Base-by-base conservation (phyloP, 2,888 invertebrate species). In the Tachystola acroxantha region DNA sequence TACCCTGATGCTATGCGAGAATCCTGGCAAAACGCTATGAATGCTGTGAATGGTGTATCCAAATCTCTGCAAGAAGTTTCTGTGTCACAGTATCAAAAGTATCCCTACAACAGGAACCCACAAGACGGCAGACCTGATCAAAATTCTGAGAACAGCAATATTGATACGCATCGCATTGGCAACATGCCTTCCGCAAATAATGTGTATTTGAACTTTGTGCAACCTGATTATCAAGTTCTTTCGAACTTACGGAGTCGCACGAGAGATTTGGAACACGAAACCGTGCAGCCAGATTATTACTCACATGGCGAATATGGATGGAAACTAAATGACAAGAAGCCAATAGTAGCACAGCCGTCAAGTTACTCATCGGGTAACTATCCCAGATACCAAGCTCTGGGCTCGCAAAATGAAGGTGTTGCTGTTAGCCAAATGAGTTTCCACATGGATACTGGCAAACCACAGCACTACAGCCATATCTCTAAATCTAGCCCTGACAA, bases 281-380 rank as follows among this genome's bases (percentile, higher is more conserved):
- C 59, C 4, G 61, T 59, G 22, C 79, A 76, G 39, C 48, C 66
- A 35, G 70, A 69, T 9, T 48, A 59, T 20, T 87, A 86, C 44
- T 81, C 87, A 0, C 76, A 81, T 36, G 86, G 86, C 7, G 86
- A 88, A 46, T 88, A 76, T 48, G 87, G 88, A 1, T 88, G 88
- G 88, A 86, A 82, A 54, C 38, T 87, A 12, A 57, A 64, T 2
- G 76, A 70, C n/a, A 84, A 77, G 49, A 87, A 77, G 42, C 59
- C 72, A 14, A 43, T 54, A n/a, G 45, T 48, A 27, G 61, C 50
- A 28, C 61, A 65, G 10, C 76, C 27, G 9, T 36, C 81, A 36
- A 48, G 51, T 30, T 71, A 67, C 36, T 53, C 66, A 16, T 43
- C 66, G 13, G 57, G 52, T 27, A 76, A 58, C 45, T 71, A 66